Evolutionary conservation across 1,140 invertebrate genomes (phyloP).

Genomic region (Dendrolimus kikuchii): DNA sequence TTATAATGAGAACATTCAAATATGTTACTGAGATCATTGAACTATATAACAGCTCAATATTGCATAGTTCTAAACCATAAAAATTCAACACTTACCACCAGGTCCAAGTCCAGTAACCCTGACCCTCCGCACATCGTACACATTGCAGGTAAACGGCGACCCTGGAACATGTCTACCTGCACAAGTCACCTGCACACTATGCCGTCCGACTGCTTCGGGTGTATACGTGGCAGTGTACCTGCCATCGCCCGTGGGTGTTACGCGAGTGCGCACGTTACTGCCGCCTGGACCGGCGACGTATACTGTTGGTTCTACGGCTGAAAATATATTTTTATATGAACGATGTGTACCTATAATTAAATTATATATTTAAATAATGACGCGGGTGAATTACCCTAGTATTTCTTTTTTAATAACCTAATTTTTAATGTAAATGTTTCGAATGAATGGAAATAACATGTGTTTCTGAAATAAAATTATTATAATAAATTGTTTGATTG

Average conservation of each 20-base stretch:
- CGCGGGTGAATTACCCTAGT: not conserved
- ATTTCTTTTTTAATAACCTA: too few species aligned
- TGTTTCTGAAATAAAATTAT: too few species aligned
- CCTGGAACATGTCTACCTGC: conserved; percentile 89
- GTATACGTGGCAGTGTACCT: conserved; percentile 84
- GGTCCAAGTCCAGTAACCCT: conserved; percentile 82
- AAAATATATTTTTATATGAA: conserved; percentile 9
- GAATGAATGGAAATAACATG: too few species aligned
- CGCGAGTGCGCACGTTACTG: conserved; percentile 79
- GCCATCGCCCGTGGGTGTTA: conserved; percentile 73
- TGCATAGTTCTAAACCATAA: conserved; percentile 2
- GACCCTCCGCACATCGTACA: conserved; percentile 92
- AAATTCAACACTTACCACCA: conserved; percentile 32
- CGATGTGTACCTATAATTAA: not conserved
- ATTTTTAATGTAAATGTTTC: too few species aligned
- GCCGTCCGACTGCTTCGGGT: conserved; percentile 89
- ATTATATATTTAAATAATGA: not conserved
- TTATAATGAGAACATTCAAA: too few species aligned
- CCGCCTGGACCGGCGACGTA: conserved; percentile 86
- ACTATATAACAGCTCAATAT: not conserved
- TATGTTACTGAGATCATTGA: too few species aligned
- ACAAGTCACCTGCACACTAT: conserved; percentile 85
- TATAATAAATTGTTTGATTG: too few species aligned
- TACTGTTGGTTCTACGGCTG: conserved; percentile 77
- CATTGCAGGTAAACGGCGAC: conserved; percentile 94